Evolutionary conservation across 2,113 vertebrate genomes (phyloP), one percentile per base, ranked within the genome.

Genomic region (Scortum barcoo): DNA sequence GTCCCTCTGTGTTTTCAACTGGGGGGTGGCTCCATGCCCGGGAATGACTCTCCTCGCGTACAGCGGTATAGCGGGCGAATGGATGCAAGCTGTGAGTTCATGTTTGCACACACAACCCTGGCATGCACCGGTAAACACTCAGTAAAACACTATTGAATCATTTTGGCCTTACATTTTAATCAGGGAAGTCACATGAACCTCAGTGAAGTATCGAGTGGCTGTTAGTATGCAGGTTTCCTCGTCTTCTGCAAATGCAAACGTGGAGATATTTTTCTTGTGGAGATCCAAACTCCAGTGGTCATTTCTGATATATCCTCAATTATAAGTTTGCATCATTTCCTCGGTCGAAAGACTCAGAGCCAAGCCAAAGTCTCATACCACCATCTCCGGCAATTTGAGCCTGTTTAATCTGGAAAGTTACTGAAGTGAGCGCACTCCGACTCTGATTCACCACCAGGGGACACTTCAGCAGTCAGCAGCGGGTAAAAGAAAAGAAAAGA

Each of bases 11-110:
- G 5, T 71, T 70, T 95, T 95, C 93, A 77, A 30, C 53, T 30
- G 44, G 10, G 44, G 10, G 69, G 92, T 93, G 96, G 95, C 95
- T 87, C 76, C 75, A 81, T 91, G 96, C 96, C 96, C 92, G 79
- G 94, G 95, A 94, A 90, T 93, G 81, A 85, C 95, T 92, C 91
- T 92, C 91, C 90, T 65, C 40, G 28, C 60, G 54, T 33, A n/a
- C 54, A 62, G 24, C n/a, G n/a, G n/a, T 44, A 1, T 40, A 2
- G 36, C 0, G 51, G 42, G 5, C 3, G 50, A 72, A 80, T 77
- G 57, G 60, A 38, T 79, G 57, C 62, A 80, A n/a, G 40, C 53
- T 70, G 53, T 58, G 58, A 86, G 75, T 76, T 60, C 19, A 70
- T 22, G 20, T 73, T 77, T 72, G 46, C 57, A 53, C 33, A 5